Base-by-base conservation (phyloP, 1,140 invertebrate species). In the Camponotus pennsylvanicus region DNA sequence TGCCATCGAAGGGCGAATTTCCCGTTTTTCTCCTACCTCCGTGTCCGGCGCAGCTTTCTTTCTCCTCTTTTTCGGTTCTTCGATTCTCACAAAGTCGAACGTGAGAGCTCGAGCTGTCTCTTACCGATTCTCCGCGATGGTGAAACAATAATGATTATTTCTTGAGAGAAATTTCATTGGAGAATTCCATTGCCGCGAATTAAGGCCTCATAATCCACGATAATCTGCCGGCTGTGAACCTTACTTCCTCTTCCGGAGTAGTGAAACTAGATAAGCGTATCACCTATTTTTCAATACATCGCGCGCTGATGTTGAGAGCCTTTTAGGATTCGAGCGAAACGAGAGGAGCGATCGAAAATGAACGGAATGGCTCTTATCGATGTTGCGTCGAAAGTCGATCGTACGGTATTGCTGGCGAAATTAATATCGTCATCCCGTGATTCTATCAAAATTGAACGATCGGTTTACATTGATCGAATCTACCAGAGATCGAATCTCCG, bases 81-180 rank as follows among this genome's bases (percentile, higher is more conserved):
- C 85, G 75, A 90, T 84, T 71, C 86, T 71, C 52, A 63, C 64
- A 86, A 86, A 86, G 66, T 86, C 79, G 88, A 94, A 87, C 93
- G 92, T 93, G 93, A 93, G 92, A 93, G 92, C 92, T 77, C 83
- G 88, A 64, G 71, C 42, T 82, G 64, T 89, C 71, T 86, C 85
- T 75, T 52, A 52, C 37, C 37, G 67, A 71, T 61, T 52, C 3
- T 57, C 7, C 34, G 40, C 55, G 67, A 55, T 80, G 4, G 45
- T 37, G 4, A 59, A 75, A 37, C 15, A 40, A 11, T 45, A 42
- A 52, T 42, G 63, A 64, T 86, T 34, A 57, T 40, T 69, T 84
- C 42, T 37, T 32, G 27, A 61, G 37, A 32, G 27, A 27, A 27
- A 27, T 27, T 27, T 27, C 27, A 27, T 27, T 11, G n/a, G 34